Evolutionary conservation across 1,140 invertebrate genomes (phyloP).

Genomic region (Brachystomella parvula): DNA sequence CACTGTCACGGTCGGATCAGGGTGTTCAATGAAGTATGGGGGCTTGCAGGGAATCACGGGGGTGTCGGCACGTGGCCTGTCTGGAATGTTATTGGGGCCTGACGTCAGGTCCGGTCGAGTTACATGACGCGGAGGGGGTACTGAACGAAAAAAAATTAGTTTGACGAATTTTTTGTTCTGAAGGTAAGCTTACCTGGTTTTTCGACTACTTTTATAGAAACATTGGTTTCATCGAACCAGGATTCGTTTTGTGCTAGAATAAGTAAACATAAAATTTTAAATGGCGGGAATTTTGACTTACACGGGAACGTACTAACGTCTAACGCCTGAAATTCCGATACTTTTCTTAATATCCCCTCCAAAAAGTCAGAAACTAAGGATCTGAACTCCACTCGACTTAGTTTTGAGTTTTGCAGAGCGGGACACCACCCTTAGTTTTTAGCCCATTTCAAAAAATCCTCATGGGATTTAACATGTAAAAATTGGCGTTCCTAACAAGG

Average conservation of each 20-base stretch:
- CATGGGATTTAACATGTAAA: no score
- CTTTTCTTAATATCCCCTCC: no score
- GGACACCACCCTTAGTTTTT: no score
- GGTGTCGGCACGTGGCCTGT: not conserved
- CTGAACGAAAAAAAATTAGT: not conserved
- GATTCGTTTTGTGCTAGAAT: not conserved
- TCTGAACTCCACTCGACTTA: no score
- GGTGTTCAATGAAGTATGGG: constrained; percentile 65
- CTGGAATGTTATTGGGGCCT: not conserved
- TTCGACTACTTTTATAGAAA: not conserved
- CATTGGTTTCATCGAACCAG: not conserved
- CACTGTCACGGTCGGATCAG: constrained; percentile 64
- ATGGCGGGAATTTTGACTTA: no score
- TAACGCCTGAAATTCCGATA: no score
- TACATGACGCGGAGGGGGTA: not conserved
- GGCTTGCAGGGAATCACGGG: not conserved
- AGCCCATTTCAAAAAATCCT: no score
- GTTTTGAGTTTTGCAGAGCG: no score
- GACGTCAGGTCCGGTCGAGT: not conserved
- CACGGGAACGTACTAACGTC: no score
- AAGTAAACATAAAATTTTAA: constrained; percentile 54
- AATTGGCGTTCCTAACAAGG: no score
- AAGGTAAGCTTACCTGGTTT: not conserved
- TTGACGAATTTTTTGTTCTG: not conserved
- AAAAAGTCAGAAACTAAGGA: no score